Percentiles rank a stretch among this genome's conserved stretches.
phyloP scores from a whole-genome alignment of 2,888 invertebrate species.

The Eupithecia insigniata region DNA sequence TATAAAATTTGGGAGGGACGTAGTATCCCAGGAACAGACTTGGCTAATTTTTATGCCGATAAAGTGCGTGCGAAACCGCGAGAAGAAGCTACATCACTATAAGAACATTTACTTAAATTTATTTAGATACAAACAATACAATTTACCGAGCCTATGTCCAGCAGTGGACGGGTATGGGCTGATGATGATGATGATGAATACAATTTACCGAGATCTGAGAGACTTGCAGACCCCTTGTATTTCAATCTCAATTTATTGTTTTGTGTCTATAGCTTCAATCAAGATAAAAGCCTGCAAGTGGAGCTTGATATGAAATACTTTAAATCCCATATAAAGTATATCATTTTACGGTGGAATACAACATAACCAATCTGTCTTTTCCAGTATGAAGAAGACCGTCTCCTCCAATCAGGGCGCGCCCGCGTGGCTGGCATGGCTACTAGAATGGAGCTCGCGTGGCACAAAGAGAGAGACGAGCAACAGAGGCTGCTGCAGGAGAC shows the following conservation, averaged over 20 bases:
- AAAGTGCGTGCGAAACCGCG: no score
- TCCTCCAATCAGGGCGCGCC: constrained; percentile 92
- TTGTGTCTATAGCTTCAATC: background rate
- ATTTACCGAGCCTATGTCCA: no score
- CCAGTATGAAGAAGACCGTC: constrained; percentile 93
- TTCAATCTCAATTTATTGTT: background rate
- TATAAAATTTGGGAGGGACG: no score
- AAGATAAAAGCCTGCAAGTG: background rate
- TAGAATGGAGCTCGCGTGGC: constrained; percentile 96
- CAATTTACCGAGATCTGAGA: no score
- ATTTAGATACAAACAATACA: no score
- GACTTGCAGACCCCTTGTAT: no score
- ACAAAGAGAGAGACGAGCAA: constrained; percentile 96
- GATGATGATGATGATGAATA: no score
- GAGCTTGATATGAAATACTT: background rate
- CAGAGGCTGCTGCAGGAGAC: constrained; percentile 95
- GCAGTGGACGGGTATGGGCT: no score
- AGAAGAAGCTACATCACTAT: no score
- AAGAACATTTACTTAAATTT: no score
- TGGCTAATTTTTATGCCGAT: no score
- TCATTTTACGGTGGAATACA: background rate
- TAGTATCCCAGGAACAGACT: no score
- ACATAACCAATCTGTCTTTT: constrained; percentile 1
- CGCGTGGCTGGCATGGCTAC: constrained; percentile 94
- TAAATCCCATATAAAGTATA: background rate